Base-by-base conservation (phyloP, 2,888 invertebrate genomes). In the Brachypterus glaber region DNA sequence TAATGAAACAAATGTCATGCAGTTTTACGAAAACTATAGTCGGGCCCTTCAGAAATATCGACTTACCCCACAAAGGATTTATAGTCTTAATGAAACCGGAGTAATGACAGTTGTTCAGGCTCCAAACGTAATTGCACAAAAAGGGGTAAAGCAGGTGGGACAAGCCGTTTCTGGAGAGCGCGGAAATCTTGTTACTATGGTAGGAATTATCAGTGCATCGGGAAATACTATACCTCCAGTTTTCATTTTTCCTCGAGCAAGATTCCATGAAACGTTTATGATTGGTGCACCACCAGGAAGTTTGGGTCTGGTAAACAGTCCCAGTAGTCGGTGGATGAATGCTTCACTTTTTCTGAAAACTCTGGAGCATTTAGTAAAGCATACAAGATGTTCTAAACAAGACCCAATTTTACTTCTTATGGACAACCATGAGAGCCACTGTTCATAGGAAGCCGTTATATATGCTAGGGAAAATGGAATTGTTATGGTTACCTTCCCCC, bases 401-500 rank as follows among this genome's bases (percentile, higher is more conserved):
- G 37, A 41, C 30, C 42, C 38, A 14, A 38, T 47, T n/a, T 29
- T 37, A 3, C 17, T 37, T 25, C 32, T 37, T 14, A 24, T 37
- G 15, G 31, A 37, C 12, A 37, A 37, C 25, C 37, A 37, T 17
- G 37, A 31, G 24, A 21, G 15, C n/a, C 37, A 37, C 26, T 31
- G 31, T 16, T 37, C 31, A 2, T 24, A 25, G 21, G 37, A 32
- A 11, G 50, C 44, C 15, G 40, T 52, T 26, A 29, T 51, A 41
- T 46, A 49, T 51, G 51, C 51, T 12, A 53, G 49, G 44, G 54
- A 53, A 38, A 51, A 56, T 47, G 58, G 58, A n/a, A 37, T 33
- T 5, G 48, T 57, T 12, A 35, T 58, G 36, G 41, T 60, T 15
- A 54, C 57, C 9, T 53, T 62, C 33, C 56, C 58, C 16, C 57